Base-by-base conservation (phyloP, 1,140 invertebrate genomes). In the Drosophila ogumai region DNA sequence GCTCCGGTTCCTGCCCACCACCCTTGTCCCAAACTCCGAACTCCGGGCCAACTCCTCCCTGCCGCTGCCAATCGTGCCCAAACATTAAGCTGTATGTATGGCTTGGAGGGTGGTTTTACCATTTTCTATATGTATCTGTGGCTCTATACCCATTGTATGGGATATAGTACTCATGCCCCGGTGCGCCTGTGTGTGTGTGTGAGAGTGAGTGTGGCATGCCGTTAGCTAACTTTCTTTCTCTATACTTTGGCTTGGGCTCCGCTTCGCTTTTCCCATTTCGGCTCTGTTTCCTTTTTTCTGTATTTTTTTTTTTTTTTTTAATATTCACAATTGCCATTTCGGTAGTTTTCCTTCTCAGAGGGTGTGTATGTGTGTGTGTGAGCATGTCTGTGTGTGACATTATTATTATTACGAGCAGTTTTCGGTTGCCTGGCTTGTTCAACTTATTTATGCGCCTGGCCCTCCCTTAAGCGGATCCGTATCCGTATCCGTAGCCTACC, bases 261-360 rank as follows among this genome's bases (percentile, higher is more conserved):
- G 50, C 55, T 52, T 22, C 32, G 43, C 44, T 34, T 43, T 22
- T 57, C 67, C 52, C 34, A 40, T 75, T 52, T 40, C 41, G 56
- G 69, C 46, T 68, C 54, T 28, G 49, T 64, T 52, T 28, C 38
- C 56, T 38, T 75, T 49, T 63, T 54, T 38, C 40, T 68, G 54
- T 28, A 56, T 49, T 6, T 55, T 46, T 63, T 46, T 78, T 59
- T 81, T n/a, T n/a, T 79, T 88, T 90, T 90, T 90, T 90, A 85
- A 90, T 90, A 90, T 90, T 90, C 85, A 90, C 85, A 90, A 90
- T 90, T 90, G 85, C 86, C 81, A 90, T 90, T 90, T 90, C 67
- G 85, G 81, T 90, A 90, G 85, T 90, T 88, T 81, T 74, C 49
- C 80, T 71, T 43, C 71, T 38, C 28, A 56, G 9, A 40, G 63